phyloP scores from a whole-genome alignment of 2,113 vertebrate species.

The Anser brachyrhynchus region DNA sequence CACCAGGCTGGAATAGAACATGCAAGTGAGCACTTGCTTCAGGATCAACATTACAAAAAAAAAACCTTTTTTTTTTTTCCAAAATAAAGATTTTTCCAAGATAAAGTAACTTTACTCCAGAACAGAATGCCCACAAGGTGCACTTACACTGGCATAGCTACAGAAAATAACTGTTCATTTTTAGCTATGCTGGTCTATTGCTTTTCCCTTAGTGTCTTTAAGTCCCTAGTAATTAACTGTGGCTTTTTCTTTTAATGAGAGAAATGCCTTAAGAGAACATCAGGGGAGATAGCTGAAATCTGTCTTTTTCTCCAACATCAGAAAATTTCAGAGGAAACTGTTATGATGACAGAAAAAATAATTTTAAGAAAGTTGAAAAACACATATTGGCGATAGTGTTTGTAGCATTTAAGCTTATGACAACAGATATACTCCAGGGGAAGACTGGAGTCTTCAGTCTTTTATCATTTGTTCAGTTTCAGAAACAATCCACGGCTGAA shows the following conservation, averaged over 20 bases:
- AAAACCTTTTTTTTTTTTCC: no score
- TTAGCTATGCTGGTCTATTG: not conserved
- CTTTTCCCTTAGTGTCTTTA: not conserved
- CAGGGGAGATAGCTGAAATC: not conserved
- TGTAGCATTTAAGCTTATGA: not conserved
- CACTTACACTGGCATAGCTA: not conserved
- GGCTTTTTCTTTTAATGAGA: not conserved
- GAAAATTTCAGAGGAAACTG: not conserved
- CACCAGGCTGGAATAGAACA: not conserved
- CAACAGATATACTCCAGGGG: not conserved
- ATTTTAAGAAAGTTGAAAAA: not conserved
- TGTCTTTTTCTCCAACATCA: rapidly evolving
- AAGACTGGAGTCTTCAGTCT: not conserved
- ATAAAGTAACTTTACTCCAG: not conserved
- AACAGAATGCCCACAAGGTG: not conserved
- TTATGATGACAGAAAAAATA: not conserved
- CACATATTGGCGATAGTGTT: not conserved
- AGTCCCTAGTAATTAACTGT: not conserved
- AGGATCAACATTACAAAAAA: not conserved
- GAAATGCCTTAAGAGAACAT: not conserved
- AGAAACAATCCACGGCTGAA: not conserved
- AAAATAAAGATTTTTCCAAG: not conserved
- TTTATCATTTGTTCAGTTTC: not conserved
- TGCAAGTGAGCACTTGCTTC: not conserved
- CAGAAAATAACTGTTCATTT: not conserved